These are phyloP conservation scores for Drosophila murphyi DNA, from an alignment of 1,140 invertebrate genomes.

Conservation along the genomic window DNA sequence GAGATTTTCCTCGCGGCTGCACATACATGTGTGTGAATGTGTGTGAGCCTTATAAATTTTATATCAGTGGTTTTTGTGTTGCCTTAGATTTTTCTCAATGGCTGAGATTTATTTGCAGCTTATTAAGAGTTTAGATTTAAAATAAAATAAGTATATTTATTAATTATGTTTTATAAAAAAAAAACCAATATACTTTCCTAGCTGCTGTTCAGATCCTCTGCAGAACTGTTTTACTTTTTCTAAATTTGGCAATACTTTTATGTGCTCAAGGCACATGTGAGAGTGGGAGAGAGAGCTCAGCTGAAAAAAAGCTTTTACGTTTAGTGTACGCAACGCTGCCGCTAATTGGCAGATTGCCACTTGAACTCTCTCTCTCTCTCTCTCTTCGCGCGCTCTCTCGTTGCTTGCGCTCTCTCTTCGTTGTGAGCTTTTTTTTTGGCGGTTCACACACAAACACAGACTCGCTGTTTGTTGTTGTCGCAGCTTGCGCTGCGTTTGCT, in stretches of 20 bases:
- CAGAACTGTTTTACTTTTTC: constrained; percentile 8
- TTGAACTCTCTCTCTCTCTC: constrained; percentile 17
- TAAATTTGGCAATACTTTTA: constrained; percentile 30
- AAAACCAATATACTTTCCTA: neutral
- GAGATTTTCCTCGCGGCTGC: constrained; percentile 70
- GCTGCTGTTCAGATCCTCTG: constrained; percentile 28
- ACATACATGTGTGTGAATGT: constrained; percentile 16
- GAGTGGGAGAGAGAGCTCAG: constrained; percentile 6
- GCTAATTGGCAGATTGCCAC: constrained; percentile 53
- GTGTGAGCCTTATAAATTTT: constrained; percentile 62
- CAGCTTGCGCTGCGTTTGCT: constrained; percentile 44
- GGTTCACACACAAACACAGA: constrained; percentile 43
- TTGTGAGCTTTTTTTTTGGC: constrained; percentile 50
- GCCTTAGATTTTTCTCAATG: constrained; percentile 60
- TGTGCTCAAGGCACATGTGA: neutral
- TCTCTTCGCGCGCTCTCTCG: constrained; percentile 4
- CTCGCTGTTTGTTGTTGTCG: constrained; percentile 62
- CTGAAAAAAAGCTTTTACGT: constrained; percentile 51
- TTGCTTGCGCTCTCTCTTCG: constrained; percentile 11
- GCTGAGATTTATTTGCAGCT: constrained; percentile 9
- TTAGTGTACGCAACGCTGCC: constrained; percentile 43
- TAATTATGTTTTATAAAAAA: neutral
- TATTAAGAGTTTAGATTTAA: no score
- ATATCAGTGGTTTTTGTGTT: constrained; percentile 73
- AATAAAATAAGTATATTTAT: no score